Evolutionary conservation across 2,797 vertebrate species (phyloP), one percentile per base, ranked within the genome.

Genomic region (Lagodon rhomboides): DNA sequence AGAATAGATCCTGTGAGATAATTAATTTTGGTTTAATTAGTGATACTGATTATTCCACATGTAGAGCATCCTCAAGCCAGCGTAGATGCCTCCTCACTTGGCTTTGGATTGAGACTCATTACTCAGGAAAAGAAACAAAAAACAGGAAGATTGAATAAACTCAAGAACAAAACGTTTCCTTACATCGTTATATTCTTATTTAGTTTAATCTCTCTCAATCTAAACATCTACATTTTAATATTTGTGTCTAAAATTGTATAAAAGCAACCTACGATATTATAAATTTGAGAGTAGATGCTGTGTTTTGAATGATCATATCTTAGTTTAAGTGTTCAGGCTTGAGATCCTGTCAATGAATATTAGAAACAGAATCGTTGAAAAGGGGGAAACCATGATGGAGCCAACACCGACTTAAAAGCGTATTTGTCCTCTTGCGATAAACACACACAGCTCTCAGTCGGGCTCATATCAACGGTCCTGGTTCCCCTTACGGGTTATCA

Each of bases 1-100:
- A 12, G 23, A 9, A 59, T 46, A 53, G 76, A 83, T 3, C 27
- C 51, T 51, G n/a, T 65, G 27, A 73, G 16, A 44, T 34, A 64
- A 50, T 3, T 68, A 77, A 43, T 18, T 5, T 41, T 30, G 4
- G 25, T 60, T 80, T 44, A 49, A 55, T 59, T 15, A 34, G 34
- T 64, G 27, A 30, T 11, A 3, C 20, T 34, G 25, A 50, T 72
- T 72, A 43, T 27, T 43, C 17, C 12, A 54, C 41, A 47, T 53
- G 44, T 3, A 47, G 27, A 51, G 20, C 41, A 18, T 12, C 17
- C 17, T 0, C 1, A 46, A 49, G 16, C 23, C 46, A 8, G 38
- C 38, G 60, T 1, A 53, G 54, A 72, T 18, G 25, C 17, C 56
- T 30, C 8, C 59, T 15, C 6, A 41, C 1, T 55, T 61, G 34